These are phyloP conservation scores for Scarus forsteni DNA, from an alignment of 2,797 vertebrate species.

Conservation along the genomic window DNA sequence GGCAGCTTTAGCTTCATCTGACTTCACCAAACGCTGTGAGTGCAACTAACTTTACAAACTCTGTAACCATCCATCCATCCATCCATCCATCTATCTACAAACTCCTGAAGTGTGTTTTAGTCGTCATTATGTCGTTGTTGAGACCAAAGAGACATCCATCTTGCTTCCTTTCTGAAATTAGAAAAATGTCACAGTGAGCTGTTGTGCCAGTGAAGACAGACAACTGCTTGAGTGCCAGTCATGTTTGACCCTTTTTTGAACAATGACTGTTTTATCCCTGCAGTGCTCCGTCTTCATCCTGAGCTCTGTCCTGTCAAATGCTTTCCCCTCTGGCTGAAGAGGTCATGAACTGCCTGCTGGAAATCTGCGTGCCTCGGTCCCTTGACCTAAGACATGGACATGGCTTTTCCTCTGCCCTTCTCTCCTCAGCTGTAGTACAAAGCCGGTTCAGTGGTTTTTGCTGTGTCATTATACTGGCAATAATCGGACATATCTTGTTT, in stretches of 20 bases:
- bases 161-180: slow-evolving; percentile 19
- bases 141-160: slow-evolving; percentile 16
- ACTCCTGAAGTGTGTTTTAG: no score
- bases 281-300: slow-evolving; percentile 56
- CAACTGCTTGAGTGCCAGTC: slow-evolving; percentile 20
- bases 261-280: slow-evolving; percentile 52
- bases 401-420: slow-evolving; percentile 14
- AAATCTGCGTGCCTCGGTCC: slow-evolving; percentile 25
- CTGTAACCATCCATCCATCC: no score
- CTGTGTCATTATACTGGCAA: neutral
- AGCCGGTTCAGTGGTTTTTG: neutral
- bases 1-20: no score
- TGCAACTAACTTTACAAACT: no score
- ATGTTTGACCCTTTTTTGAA: slow-evolving; percentile 26
- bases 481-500: neutral
- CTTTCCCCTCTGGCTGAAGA: slow-evolving; percentile 38
- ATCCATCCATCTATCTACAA: no score
- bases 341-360: slow-evolving; percentile 49
- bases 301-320: slow-evolving; percentile 47
- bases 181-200: slow-evolving; percentile 58
- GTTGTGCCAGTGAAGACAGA: slow-evolving; percentile 48
- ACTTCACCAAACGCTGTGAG: no score
- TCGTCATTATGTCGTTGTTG: no score
- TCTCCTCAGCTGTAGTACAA: neutral
- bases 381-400: slow-evolving; percentile 33